Base-by-base conservation (phyloP, 2,113 vertebrate species). In the Uria lomvia region DNA sequence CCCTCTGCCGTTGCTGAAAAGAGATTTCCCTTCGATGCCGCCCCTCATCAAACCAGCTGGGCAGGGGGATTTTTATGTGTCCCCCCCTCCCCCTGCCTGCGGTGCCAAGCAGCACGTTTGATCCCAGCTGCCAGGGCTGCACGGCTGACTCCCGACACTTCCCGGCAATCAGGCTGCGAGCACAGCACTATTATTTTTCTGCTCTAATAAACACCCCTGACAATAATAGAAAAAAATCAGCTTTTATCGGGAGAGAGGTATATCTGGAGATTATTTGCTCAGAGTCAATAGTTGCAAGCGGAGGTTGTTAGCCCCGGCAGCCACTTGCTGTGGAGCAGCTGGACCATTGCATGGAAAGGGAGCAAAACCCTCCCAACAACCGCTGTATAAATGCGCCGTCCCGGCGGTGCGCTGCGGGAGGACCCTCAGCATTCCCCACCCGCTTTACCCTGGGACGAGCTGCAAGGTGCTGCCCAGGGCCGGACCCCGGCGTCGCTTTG, bases 131-230 rank as follows among this genome's bases (percentile, higher is more conserved):
- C 59, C 1, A 0, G 36, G 63, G 81, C 77, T 17, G 27, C 4
- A 4, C 3, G 15, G 58, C 84, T 6, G 2, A 15, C 43, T 36
- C 14, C 47, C 0, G 62, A 32, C 65, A 17, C 91, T 93, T 94
- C 96, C 95, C 14, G 2, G 95, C 95, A 93, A 36, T 45, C 56
- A 47, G 94, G 89, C 92, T 86, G 92, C 56, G 19, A 80, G 91
- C 75, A 47, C 84, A 87, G 86, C 12, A 3, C 82, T 68, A 6
- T 68, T 88, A 65, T 84, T 95, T 62, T 94, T 86, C 96, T 86
- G 82, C 95, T 96, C 95, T 60, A 91, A 95, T 95, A 94, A 97
- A 93, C 96, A 96, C 79, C 82, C 43, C 72, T 88, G 83, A 71
- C 72, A 88, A 84, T 67, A 94, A 96, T 75, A 92, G 91, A 71